phyloP scores from a whole-genome alignment of 2,888 invertebrate genomes.

The Cerastis leucographa region DNA sequence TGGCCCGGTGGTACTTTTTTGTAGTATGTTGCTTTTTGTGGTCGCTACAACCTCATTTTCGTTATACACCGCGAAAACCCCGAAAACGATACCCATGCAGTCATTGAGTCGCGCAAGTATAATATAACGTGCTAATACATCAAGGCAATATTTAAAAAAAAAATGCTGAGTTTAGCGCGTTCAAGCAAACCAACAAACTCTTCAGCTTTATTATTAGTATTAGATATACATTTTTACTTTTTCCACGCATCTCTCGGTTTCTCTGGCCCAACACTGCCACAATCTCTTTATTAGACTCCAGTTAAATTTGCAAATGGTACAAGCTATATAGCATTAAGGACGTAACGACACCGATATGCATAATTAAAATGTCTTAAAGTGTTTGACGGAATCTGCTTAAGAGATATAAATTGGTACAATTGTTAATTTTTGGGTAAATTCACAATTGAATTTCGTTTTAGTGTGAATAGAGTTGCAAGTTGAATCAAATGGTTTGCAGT shows the following conservation, averaged over 20 bases:
- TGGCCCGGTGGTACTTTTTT: too few relatives aligned
- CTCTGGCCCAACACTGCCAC: conserved; percentile 48
- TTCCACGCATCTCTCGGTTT: background rate
- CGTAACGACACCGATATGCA: conserved; percentile 62
- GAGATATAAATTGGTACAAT: conserved; percentile 47
- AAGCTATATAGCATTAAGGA: conserved; percentile 59
- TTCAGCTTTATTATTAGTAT: too few relatives aligned
- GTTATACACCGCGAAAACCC: too few relatives aligned
- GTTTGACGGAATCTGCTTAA: conserved; percentile 52
- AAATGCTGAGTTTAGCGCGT: too few relatives aligned
- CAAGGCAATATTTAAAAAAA: too few relatives aligned
- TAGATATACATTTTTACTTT: too few relatives aligned
- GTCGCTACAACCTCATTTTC: too few relatives aligned
- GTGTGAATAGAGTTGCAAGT: conserved; percentile 7
- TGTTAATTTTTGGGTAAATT: conserved; percentile 33
- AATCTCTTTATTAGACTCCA: conserved; percentile 69
- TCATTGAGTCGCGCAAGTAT: too few relatives aligned
- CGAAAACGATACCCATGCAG: too few relatives aligned
- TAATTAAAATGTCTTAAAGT: conserved; percentile 65
- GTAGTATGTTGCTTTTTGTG: too few relatives aligned
- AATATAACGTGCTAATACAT: too few relatives aligned
- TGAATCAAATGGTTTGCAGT: background rate
- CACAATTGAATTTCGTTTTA: background rate
- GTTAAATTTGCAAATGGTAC: conserved; percentile 67
- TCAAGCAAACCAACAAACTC: too few relatives aligned